Evolutionary conservation across 2,113 vertebrate species (phyloP).

Genomic region (Heteronetta atricapilla): DNA sequence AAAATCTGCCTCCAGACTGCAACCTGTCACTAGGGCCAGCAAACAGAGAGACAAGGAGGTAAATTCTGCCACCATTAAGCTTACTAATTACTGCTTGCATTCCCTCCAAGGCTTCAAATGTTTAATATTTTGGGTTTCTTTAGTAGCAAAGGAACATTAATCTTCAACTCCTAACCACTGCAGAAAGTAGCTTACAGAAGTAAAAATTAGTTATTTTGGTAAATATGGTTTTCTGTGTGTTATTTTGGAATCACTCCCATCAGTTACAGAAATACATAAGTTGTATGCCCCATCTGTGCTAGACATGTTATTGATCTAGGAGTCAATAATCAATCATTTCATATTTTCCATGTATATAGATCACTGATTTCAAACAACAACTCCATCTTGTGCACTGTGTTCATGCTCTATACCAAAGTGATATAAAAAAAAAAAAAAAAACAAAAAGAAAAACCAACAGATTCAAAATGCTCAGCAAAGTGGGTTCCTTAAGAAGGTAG

Average conservation of each 20-base stretch:
- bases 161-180: neutral
- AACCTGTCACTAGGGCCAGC: neutral
- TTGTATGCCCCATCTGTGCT: neutral
- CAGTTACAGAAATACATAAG: neutral
- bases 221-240: neutral
- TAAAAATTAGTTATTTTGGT: neutral
- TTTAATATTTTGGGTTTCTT: neutral
- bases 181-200: neutral
- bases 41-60: neutral
- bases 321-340: neutral
- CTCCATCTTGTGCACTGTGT: neutral
- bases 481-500: neutral
- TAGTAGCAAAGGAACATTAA: neutral
- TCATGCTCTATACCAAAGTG: neutral
- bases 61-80: neutral
- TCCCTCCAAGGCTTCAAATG: neutral
- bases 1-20: neutral
- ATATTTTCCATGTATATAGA: neutral
- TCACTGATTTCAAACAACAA: neutral
- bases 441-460: too few species aligned
- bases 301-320: neutral
- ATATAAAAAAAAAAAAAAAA: neutral
- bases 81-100: neutral
- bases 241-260: neutral
- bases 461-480: conserved; percentile 8